Evolutionary conservation across 1,140 invertebrate genomes (phyloP).

Genomic region (Gonatopus flavifemur): DNA sequence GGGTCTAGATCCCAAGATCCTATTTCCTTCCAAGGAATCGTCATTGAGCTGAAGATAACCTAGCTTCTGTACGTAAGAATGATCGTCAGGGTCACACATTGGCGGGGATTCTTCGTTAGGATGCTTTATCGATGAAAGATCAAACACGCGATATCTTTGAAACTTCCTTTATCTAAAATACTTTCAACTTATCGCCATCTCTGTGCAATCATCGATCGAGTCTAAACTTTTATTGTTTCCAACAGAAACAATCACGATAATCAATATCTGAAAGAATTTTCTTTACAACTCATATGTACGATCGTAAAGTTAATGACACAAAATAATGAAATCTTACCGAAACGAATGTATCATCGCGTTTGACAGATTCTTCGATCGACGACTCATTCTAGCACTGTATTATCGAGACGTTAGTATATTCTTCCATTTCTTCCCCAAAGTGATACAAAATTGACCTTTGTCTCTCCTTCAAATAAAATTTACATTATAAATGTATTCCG

Average conservation of each 20-base stretch:
- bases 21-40: slow-evolving; percentile 33
- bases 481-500: no score
- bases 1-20: slow-evolving; percentile 41
- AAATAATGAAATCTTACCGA: no score
- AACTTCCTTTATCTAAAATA: neutral
- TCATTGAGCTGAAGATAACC: slow-evolving; percentile 51
- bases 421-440: no score
- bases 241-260: neutral
- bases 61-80: slow-evolving; percentile 54
- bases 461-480: no score
- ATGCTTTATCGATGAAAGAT: slow-evolving; percentile 2
- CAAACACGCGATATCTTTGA: neutral
- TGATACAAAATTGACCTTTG: no score
- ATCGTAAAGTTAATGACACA: no score
- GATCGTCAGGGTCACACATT: slow-evolving; percentile 55
- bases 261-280: neutral
- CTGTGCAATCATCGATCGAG: neutral
- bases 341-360: no score
- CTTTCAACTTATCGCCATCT: neutral
- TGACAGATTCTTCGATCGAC: no score
- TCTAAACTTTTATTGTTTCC: neutral
- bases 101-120: slow-evolving; percentile 27
- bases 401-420: no score
- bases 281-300: neutral
- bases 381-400: no score